Conservation (phyloP, 2,888 invertebrate genomes). For the Ophion obscuratus region DNA sequence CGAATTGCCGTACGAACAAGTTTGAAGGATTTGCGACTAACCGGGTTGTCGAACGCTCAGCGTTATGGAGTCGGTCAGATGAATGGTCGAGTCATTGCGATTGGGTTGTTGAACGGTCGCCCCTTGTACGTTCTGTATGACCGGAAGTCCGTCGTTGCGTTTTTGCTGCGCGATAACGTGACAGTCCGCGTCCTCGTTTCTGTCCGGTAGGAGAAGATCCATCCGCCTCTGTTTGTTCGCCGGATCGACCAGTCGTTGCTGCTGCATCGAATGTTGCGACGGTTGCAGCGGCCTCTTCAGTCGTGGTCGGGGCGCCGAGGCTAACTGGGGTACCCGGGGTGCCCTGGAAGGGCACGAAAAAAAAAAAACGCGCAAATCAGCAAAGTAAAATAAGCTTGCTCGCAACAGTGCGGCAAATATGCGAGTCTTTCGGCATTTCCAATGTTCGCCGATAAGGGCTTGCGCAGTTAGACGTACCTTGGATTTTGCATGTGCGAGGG, state of each 20-base stretch:
- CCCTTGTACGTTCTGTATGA: slow-evolving; percentile 91
- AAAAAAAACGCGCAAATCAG: not conserved
- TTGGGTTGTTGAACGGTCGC: slow-evolving; percentile 72
- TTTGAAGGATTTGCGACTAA: slow-evolving; percentile 66
- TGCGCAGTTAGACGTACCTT: slow-evolving; percentile 52
- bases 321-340: slow-evolving; percentile 76
- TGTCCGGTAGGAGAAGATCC: slow-evolving; percentile 88
- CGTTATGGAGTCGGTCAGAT: slow-evolving; percentile 90
- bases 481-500: slow-evolving; percentile 73
- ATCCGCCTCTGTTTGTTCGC: slow-evolving; percentile 84
- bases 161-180: slow-evolving; percentile 91
- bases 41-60: slow-evolving; percentile 86
- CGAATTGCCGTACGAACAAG: too few relatives aligned
- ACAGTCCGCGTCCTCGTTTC: slow-evolving; percentile 91
- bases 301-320: slow-evolving; percentile 79
- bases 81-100: slow-evolving; percentile 86
- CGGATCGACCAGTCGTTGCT: slow-evolving; percentile 75
- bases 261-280: slow-evolving; percentile 71
- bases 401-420: not conserved
- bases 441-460: too few relatives aligned
- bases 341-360: slow-evolving; percentile 70
- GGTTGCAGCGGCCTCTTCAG: slow-evolving; percentile 79
- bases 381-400: not conserved
- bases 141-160: slow-evolving; percentile 89
- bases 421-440: not conserved